These are phyloP conservation scores for Heliothis peltigera DNA, from an alignment of 2,888 invertebrate genomes.

Conservation along the genomic window DNA sequence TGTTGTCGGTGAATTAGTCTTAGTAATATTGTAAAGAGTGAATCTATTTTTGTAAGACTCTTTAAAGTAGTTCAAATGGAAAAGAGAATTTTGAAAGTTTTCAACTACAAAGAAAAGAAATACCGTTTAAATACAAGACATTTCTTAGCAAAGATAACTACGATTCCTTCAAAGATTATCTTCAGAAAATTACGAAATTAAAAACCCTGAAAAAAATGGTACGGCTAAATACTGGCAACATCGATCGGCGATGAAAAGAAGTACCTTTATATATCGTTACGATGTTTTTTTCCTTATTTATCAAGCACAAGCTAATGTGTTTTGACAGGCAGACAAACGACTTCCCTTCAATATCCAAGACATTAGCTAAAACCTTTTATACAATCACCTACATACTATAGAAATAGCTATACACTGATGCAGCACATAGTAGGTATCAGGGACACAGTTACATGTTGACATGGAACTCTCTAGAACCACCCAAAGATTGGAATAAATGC, in stretches of 20 bases:
- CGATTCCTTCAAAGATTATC: no score
- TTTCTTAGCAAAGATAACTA: no score
- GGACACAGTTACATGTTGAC: neutral
- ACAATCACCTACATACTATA: conserved; percentile 26
- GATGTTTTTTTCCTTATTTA: conserved; percentile 46
- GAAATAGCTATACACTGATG: conserved; percentile 1
- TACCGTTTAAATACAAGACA: no score
- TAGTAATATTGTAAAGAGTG: neutral
- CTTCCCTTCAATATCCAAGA: conserved; percentile 59
- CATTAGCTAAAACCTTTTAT: conserved; percentile 59
- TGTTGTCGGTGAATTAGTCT: conserved; percentile 22
- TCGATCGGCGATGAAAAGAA: conserved; percentile 8
- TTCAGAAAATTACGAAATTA: no score
- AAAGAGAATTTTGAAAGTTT: no score
- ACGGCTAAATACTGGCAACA: neutral
- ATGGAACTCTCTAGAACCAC: neutral
- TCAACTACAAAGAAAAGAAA: no score
- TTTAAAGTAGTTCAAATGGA: neutral
- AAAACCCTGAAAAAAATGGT: no score
- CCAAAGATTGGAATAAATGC: neutral
- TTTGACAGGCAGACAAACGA: conserved; percentile 64
- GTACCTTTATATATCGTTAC: conserved; percentile 9
- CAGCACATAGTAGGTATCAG: neutral
- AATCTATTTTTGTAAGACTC: neutral
- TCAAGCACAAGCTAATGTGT: conserved; percentile 59